A percentile compares a stretch with the other conserved stretches of the same genome.
These are phyloP conservation scores for Uloborus plumipes DNA, from an alignment of 2,888 invertebrate species.

Conservation along the genomic window DNA sequence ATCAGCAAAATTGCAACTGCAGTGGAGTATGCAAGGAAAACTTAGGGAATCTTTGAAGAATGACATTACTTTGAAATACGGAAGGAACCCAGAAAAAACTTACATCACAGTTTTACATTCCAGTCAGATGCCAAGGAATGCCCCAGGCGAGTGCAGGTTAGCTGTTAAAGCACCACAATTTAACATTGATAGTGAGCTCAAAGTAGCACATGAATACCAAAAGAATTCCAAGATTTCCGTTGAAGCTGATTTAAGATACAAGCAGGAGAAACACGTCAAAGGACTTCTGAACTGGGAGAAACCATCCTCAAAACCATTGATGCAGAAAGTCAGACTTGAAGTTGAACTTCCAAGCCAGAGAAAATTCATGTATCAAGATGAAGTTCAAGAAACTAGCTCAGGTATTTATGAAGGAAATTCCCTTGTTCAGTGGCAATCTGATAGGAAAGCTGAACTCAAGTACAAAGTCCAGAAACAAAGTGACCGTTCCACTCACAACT, in stretches of 20 bases:
- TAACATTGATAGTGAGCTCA: slow-evolving; percentile 41
- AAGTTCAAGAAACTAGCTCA: slow-evolving; percentile 35
- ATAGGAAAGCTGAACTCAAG: slow-evolving; percentile 17
- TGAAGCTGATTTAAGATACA: slow-evolving; percentile 49
- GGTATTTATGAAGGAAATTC: slow-evolving; percentile 39
- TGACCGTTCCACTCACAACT: slow-evolving; percentile 32
- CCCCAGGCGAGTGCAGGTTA: slow-evolving; percentile 6
- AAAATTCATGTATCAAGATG: slow-evolving; percentile 42
- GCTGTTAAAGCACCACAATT: slow-evolving; percentile 36
- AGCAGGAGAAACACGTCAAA: slow-evolving; percentile 37
- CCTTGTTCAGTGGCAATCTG: slow-evolving; percentile 36
- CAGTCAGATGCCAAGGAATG: not conserved
- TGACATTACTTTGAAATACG: slow-evolving; percentile 54
- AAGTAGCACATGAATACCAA: slow-evolving; percentile 11
- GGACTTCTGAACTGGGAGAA: slow-evolving; percentile 15
- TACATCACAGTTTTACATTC: slow-evolving; percentile 29
- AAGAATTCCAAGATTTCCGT: slow-evolving; percentile 20
- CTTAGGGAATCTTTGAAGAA: slow-evolving; percentile 51
- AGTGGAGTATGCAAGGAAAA: slow-evolving; percentile 53
- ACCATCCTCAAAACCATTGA: slow-evolving; percentile 47
- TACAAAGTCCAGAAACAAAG: slow-evolving; percentile 38
- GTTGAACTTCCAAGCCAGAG: slow-evolving; percentile 23
- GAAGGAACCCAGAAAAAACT: slow-evolving; percentile 14
- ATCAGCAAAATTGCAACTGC: slow-evolving; percentile 28
- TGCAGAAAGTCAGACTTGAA: slow-evolving; percentile 33